phyloP scores from a whole-genome alignment of 1,140 invertebrate genomes.

The Agrypnia vestita region DNA sequence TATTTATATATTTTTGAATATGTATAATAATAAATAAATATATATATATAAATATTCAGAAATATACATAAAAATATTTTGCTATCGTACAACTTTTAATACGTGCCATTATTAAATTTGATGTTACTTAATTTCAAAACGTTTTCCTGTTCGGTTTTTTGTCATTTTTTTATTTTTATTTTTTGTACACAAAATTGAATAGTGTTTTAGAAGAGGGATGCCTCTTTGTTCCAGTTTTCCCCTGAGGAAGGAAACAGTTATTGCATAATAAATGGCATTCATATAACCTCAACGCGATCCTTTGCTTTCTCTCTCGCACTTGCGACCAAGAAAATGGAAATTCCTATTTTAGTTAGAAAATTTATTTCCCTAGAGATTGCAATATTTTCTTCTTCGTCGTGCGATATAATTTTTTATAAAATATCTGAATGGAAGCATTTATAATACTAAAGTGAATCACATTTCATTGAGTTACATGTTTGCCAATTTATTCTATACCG shows the following conservation, averaged over 20 bases:
- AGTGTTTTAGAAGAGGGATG: background rate
- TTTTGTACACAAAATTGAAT: background rate
- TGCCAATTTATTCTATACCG: background rate
- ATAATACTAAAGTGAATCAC: background rate
- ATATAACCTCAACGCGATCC: background rate
- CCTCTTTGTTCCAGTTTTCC: conserved; percentile 8
- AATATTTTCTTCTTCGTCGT: conserved; percentile 6
- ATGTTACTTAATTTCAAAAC: too few relatives aligned
- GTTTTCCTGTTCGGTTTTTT: too few relatives aligned
- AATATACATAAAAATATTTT: too few relatives aligned
- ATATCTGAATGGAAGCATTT: background rate
- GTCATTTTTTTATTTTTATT: background rate
- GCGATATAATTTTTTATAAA: background rate
- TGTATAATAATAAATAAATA: too few relatives aligned
- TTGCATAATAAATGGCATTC: conserved; percentile 34
- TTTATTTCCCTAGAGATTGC: conserved; percentile 20
- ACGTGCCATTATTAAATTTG: too few relatives aligned
- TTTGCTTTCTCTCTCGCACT: background rate
- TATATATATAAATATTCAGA: too few relatives aligned
- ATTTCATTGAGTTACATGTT: background rate
- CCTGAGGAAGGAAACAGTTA: background rate
- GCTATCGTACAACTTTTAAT: too few relatives aligned
- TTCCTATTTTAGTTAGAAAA: conserved; percentile 4
- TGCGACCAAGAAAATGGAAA: conserved; percentile 23
- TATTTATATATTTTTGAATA: too few relatives aligned